Evolutionary conservation across 2,797 vertebrate species (phyloP).

Genomic region (Enteromius treurensis): DNA sequence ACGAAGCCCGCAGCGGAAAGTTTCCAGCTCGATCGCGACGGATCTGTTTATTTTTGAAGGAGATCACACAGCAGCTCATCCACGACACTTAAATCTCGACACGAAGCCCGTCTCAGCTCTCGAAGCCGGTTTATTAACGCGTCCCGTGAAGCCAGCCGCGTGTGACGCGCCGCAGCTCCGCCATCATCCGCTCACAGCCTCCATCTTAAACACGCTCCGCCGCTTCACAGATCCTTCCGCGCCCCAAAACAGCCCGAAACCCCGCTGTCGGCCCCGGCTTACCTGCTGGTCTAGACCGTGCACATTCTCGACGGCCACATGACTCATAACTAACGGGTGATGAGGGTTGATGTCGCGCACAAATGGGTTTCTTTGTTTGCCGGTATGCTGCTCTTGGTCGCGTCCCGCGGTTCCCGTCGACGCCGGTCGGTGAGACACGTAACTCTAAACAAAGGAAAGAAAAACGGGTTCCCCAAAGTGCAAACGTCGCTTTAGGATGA

Average conservation of each 20-base stretch:
- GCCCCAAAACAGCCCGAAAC: conserved; percentile 47
- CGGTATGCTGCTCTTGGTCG: conserved; percentile 68
- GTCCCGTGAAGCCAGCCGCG: not conserved
- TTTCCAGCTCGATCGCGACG: not conserved
- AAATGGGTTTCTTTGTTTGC: conserved; percentile 78
- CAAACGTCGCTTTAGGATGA: not conserved
- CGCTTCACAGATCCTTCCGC: not conserved
- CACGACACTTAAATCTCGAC: not conserved
- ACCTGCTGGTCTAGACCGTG: conserved; percentile 99
- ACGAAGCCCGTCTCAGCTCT: accelerated
- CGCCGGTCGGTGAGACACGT: conserved; percentile 1
- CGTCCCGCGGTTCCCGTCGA: conserved; percentile 27
- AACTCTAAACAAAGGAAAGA: conserved; percentile 6
- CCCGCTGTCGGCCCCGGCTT: conserved; percentile 58
- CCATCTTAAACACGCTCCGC: conserved; percentile 69
- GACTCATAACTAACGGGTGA: conserved; percentile 97
- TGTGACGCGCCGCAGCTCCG: conserved; percentile 41
- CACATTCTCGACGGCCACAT: conserved; percentile 98
- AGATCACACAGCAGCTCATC: too few species aligned
- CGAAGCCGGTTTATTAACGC: too few species aligned
- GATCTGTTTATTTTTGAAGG: not conserved
- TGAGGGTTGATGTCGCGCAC: conserved; percentile 78
- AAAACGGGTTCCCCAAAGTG: not conserved
- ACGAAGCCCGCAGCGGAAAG: not conserved
- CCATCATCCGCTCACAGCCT: conserved; percentile 66